phyloP scores from a whole-genome alignment of 2,113 vertebrate genomes.

The Mohoua ochrocephala region DNA sequence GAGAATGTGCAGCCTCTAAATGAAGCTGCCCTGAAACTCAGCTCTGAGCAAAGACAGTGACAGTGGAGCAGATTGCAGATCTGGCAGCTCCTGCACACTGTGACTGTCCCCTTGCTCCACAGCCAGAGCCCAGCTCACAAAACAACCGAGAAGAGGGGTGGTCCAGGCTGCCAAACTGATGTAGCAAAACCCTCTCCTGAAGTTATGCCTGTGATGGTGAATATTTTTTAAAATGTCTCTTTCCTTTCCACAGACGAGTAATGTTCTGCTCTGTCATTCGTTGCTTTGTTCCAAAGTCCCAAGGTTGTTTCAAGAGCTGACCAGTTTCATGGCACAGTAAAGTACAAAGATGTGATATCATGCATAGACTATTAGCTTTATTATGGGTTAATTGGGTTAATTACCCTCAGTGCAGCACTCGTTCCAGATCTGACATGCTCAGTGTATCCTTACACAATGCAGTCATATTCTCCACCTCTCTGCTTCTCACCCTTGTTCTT shows the following conservation, averaged over 20 bases:
- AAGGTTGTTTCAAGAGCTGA: background rate
- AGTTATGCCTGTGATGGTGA: background rate
- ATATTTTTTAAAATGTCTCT: background rate
- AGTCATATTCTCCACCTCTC: background rate
- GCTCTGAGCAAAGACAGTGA: background rate
- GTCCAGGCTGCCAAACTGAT: background rate
- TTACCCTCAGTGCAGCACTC: background rate
- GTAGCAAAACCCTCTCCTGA: background rate
- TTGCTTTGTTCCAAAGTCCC: background rate
- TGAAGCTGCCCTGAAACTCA: background rate
- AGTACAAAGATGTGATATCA: background rate
- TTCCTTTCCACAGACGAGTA: background rate
- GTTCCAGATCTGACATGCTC: background rate
- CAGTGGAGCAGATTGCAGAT: background rate
- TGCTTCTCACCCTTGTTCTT: background rate
- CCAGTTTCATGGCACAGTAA: background rate
- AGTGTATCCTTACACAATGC: background rate
- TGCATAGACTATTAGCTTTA: background rate
- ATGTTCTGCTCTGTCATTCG: background rate
- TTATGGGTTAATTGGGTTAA: background rate
- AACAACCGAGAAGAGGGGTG: background rate
- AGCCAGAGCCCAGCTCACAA: background rate
- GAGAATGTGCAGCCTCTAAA: background rate
- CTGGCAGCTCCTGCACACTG: background rate
- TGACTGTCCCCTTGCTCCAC: background rate